These are phyloP conservation scores for Dasypogon diadema DNA, from an alignment of 2,888 invertebrate species.

Conservation along the genomic window DNA sequence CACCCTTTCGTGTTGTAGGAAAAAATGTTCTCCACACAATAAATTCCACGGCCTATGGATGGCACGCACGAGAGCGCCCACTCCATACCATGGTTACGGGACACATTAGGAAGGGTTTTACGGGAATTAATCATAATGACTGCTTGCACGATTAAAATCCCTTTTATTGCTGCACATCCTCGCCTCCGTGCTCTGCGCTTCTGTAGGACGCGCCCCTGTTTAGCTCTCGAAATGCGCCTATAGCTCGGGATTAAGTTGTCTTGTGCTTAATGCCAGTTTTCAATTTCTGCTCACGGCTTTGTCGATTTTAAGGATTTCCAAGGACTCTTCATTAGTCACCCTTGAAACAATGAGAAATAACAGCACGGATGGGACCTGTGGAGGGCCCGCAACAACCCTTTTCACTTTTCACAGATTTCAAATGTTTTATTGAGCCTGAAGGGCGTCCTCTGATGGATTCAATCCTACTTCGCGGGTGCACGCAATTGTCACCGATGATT, in stretches of 20 bases:
- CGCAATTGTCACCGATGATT: constrained; percentile 33
- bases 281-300: constrained; percentile 36
- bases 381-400: constrained; percentile 22
- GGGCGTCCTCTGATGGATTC: constrained; percentile 31
- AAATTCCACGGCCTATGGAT: constrained; percentile 29
- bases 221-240: neutral
- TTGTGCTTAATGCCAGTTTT: constrained; percentile 38
- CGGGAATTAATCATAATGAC: constrained; percentile 43
- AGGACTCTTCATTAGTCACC: constrained; percentile 46
- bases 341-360: constrained; percentile 38
- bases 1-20: neutral
- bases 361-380: neutral
- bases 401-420: neutral
- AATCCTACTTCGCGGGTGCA: constrained; percentile 6
- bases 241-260: constrained; percentile 42
- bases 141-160: constrained; percentile 20
- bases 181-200: neutral
- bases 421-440: neutral
- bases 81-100: neutral
- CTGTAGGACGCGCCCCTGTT: constrained; percentile 1
- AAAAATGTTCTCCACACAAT: neutral
- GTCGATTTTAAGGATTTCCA: constrained; percentile 26
- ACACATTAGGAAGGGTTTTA: constrained; percentile 26
- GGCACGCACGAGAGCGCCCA: neutral
- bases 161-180: constrained; percentile 8